Evolutionary conservation across 2,113 vertebrate genomes (phyloP), one percentile per base, ranked within the genome.

Genomic region (Gasterosteus nipponicus): DNA sequence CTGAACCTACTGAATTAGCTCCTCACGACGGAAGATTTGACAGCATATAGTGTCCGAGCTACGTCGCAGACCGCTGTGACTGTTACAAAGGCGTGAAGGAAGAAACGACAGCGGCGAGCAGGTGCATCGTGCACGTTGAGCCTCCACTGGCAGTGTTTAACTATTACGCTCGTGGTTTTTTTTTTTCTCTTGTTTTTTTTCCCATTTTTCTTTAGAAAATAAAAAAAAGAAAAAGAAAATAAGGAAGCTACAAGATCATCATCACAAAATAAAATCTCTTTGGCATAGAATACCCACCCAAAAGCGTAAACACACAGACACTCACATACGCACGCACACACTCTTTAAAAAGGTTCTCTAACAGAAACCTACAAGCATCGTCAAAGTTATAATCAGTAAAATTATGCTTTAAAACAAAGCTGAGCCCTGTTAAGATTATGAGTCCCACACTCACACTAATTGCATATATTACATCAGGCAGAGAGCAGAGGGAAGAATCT

Each of bases 251-350:
- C 46, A 83, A 62, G 87, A 92, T 93, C 89, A 90, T 92, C 83
- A 10, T 89, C 84, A 91, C 90, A 91, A 90, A 89, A 92, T 93
- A 91, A 94, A 94, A 92, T 94, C 88, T 94, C 92, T 94, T 94
- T 94, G 93, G 94, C 92, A 87, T 92, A 91, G 78, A 89, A 90
- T 62, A 92, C 88, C 92, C 91, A 91, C 89, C 91, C 89, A 72
- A 81, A 92, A 91, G 91, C 89, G 39, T 85, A 86, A 86, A 89
- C 84, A 86, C 85, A 57, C 81, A 89, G 82, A n/a, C 8, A 22
- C 51, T 5, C 39, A 19, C 44, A 69, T 66, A 81, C 83, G 69
- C 82, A 81, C 51, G 42, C 81, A 76, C 77, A 80, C 84, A 81
- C 77, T 73, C 75, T 85, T 26, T 73, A 74, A 78, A 83, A 88